A percentile compares a stretch with the other conserved stretches of the same genome.
Conservation (phyloP, 2,888 invertebrate species). For the Caenorhabditis doughertyi region DNA sequence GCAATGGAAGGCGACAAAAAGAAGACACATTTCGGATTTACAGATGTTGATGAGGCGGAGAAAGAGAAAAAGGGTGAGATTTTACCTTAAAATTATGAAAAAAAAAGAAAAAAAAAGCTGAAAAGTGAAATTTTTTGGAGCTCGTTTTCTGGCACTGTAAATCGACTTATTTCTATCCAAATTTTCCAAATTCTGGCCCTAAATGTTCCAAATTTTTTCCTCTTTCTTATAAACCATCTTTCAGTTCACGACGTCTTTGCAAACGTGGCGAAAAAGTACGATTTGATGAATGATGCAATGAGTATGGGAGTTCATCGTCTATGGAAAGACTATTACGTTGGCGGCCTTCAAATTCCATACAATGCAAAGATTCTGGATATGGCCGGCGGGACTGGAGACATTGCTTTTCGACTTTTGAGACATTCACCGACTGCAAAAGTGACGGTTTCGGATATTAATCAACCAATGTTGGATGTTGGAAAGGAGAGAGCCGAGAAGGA, state of each 20-base stretch:
- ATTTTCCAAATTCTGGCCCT: background rate
- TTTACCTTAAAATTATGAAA: background rate
- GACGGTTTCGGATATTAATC: constrained; percentile 90
- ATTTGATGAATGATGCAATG: constrained; percentile 98
- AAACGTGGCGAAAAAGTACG: constrained; percentile 94
- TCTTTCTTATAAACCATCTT: constrained; percentile 12
- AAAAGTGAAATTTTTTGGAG: background rate
- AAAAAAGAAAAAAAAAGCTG: background rate
- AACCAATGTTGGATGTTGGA: constrained; percentile 94
- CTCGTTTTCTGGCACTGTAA: background rate
- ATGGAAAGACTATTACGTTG: constrained; percentile 96
- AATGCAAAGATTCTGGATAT: constrained; percentile 90
- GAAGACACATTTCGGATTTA: constrained; percentile 80
- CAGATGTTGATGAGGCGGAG: constrained; percentile 77
- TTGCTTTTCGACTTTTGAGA: constrained; percentile 90
- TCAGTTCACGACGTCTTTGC: constrained; percentile 93
- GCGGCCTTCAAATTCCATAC: constrained; percentile 88
- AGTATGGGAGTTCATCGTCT: constrained; percentile 94
- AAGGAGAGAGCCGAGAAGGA: constrained; percentile 86
- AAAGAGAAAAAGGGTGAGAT: constrained; percentile 76
- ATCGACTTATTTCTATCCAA: background rate
- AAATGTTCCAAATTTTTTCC: background rate
- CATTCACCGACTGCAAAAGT: constrained; percentile 82
- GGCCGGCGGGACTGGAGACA: constrained; percentile 98
- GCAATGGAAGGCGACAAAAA: constrained; percentile 29